A percentile compares a stretch with the other conserved stretches of the same genome.
These are phyloP conservation scores for Collichthys lucidus DNA, from an alignment of 2,113 vertebrate genomes.

Conservation along the genomic window DNA sequence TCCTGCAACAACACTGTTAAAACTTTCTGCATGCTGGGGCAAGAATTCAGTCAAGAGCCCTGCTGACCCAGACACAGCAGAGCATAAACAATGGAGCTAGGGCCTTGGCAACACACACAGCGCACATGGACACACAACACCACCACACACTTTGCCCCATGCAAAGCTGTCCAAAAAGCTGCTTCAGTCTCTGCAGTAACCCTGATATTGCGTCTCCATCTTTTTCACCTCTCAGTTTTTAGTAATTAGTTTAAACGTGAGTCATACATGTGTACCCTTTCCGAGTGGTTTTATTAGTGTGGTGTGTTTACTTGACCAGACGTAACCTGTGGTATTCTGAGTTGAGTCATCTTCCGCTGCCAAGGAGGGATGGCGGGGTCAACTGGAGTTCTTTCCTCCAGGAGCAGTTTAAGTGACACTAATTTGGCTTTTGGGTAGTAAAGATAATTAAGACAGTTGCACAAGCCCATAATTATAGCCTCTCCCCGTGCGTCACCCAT, in stretches of 20 bases:
- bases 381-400: slow-evolving; percentile 56
- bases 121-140: slow-evolving; percentile 36
- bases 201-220: neutral
- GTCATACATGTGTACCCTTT: neutral
- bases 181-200: neutral
- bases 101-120: slow-evolving; percentile 47
- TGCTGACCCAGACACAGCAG: slow-evolving; percentile 73
- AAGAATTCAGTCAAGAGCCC: slow-evolving; percentile 73
- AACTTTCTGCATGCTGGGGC: slow-evolving; percentile 76
- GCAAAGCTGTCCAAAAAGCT: slow-evolving; percentile 6
- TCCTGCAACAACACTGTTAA: slow-evolving; percentile 76
- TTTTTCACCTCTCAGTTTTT: neutral
- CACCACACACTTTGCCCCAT: slow-evolving; percentile 13
- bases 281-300: slow-evolving; percentile 43
- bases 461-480: slow-evolving; percentile 68
- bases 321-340: slow-evolving; percentile 54
- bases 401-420: slow-evolving; percentile 60
- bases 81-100: slow-evolving; percentile 68
- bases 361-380: slow-evolving; percentile 60
- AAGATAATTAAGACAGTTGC: slow-evolving; percentile 66
- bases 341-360: slow-evolving; percentile 67
- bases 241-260: neutral
- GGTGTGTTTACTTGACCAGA: slow-evolving; percentile 59
- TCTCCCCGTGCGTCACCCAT: slow-evolving; percentile 39
- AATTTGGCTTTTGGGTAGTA: slow-evolving; percentile 59